Percentiles rank a stretch among this genome's conserved stretches.
phyloP scores from a whole-genome alignment of 1,140 invertebrate species.

The Procambarus virginalis region DNA sequence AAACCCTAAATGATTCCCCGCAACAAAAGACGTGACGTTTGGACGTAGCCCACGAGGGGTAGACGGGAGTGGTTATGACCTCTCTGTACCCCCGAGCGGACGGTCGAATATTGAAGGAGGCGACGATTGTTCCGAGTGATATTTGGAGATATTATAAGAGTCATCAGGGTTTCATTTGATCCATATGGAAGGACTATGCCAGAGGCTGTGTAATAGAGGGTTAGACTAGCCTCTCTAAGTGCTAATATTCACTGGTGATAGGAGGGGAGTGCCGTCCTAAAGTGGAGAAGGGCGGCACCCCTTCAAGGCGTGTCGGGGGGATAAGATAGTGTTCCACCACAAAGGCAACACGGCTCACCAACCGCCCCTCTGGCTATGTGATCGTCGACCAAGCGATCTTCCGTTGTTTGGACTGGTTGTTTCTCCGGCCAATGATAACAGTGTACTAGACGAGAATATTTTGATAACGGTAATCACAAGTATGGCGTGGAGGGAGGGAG shows the following conservation, averaged over 20 bases:
- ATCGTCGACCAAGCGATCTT: not conserved
- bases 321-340: not conserved
- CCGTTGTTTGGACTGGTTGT: not conserved
- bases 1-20: slow-evolving; percentile 16
- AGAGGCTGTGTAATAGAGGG: slow-evolving; percentile 8
- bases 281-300: not conserved
- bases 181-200: slow-evolving; percentile 11
- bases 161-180: slow-evolving; percentile 25
- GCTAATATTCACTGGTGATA: not conserved
- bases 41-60: not conserved
- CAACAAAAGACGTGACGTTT: not conserved
- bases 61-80: too few relatives aligned
- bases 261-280: not conserved
- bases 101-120: not conserved
- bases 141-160: not conserved
- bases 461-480: slow-evolving; percentile 39
- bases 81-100: not conserved
- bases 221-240: slow-evolving; percentile 20
- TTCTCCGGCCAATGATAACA: not conserved
- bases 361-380: too few relatives aligned
- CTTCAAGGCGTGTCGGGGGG: not conserved
- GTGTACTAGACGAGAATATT: slow-evolving; percentile 9
- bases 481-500: too few relatives aligned
- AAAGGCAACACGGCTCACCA: not conserved
- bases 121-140: not conserved